A percentile compares a stretch with the other conserved stretches of the same genome.
These are phyloP conservation scores for Octonoba sinensis DNA, from an alignment of 2,888 invertebrate genomes.

Conservation along the genomic window DNA sequence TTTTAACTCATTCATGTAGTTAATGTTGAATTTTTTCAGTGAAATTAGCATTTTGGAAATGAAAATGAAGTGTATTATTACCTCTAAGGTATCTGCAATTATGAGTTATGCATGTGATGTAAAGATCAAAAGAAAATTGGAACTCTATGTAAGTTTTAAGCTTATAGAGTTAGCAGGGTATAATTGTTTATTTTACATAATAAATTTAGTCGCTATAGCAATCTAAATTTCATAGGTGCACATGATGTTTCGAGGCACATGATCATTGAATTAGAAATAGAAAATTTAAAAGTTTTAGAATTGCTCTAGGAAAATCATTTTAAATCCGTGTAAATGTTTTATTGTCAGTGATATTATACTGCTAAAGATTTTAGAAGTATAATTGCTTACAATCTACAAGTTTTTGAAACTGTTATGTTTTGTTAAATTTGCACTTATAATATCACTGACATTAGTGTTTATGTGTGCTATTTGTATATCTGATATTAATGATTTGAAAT, in stretches of 20 bases:
- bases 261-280: slow-evolving; percentile 39
- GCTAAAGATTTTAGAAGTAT: not conserved
- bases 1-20: slow-evolving; percentile 42
- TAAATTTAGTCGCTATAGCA: slow-evolving; percentile 31
- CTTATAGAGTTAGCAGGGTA: slow-evolving; percentile 57
- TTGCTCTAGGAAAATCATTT: slow-evolving; percentile 34
- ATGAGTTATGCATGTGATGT: slow-evolving; percentile 48
- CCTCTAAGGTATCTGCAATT: slow-evolving; percentile 34
- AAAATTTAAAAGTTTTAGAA: slow-evolving; percentile 40
- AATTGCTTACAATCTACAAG: too few relatives aligned
- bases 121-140: slow-evolving; percentile 50
- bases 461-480: too few relatives aligned
- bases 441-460: too few relatives aligned
- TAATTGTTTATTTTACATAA: slow-evolving; percentile 27
- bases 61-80: slow-evolving; percentile 28
- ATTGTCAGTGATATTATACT: not conserved
- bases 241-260: slow-evolving; percentile 46
- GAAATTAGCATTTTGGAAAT: slow-evolving; percentile 21
- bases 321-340: slow-evolving; percentile 37
- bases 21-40: slow-evolving; percentile 28
- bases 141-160: slow-evolving; percentile 49
- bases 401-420: too few relatives aligned
- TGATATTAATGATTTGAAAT: too few relatives aligned
- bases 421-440: too few relatives aligned
- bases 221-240: slow-evolving; percentile 54